phyloP scores from a whole-genome alignment of 1,140 invertebrate species.

The Heliconius melpomene region DNA sequence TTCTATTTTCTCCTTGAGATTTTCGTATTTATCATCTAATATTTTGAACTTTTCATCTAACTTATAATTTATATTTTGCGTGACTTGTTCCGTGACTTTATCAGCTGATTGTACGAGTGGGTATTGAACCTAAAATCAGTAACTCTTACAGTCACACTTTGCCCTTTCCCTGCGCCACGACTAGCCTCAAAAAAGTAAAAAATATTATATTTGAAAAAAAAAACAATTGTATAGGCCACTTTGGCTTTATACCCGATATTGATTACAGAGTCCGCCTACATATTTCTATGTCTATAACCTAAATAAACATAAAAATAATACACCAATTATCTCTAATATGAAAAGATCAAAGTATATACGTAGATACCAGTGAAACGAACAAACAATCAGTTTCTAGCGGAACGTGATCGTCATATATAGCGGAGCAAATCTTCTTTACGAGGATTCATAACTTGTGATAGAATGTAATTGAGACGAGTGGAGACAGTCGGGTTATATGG shows the following conservation, averaged over 20 bases:
- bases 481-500: slow-evolving; percentile 11
- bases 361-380: not conserved
- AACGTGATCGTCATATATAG: slow-evolving; percentile 24
- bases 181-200: no score
- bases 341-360: slow-evolving; percentile 12
- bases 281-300: not conserved
- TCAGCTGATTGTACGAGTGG: no score
- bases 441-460: slow-evolving; percentile 29
- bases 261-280: not conserved
- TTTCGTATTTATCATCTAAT: no score
- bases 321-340: slow-evolving; percentile 7
- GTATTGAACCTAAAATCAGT: no score
- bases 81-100: no score
- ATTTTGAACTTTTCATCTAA: no score
- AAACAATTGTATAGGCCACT: not conserved
- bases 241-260: not conserved
- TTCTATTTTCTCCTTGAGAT: no score
- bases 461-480: slow-evolving; percentile 15
- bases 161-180: no score
- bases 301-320: slow-evolving; percentile 13
- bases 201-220: no score
- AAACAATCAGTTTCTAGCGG: slow-evolving; percentile 30
- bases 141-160: no score
- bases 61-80: no score
- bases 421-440: slow-evolving; percentile 22